These are phyloP conservation scores for Tromatobia lineatoria DNA, from an alignment of 2,888 invertebrate species.

Conservation along the genomic window DNA sequence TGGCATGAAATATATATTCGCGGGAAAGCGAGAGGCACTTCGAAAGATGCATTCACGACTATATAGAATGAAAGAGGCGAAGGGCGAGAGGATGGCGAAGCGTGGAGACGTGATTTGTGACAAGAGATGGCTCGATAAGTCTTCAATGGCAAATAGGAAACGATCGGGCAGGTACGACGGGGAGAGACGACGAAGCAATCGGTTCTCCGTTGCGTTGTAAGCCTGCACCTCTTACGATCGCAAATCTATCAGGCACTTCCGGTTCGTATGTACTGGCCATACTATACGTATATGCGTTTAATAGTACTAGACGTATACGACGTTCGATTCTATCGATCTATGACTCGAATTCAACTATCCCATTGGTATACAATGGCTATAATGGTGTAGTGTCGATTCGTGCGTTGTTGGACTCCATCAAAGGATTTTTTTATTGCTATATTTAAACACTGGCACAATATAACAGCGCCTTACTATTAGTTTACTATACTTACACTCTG, in stretches of 20 bases:
- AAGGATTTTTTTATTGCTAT: slow-evolving; percentile 16
- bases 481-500: background rate
- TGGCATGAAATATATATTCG: slow-evolving; percentile 34
- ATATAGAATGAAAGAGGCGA: slow-evolving; percentile 5
- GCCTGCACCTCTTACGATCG: slow-evolving; percentile 45
- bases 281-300: slow-evolving; percentile 9
- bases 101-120: slow-evolving; percentile 48
- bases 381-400: slow-evolving; percentile 18
- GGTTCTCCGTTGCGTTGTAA: slow-evolving; percentile 33
- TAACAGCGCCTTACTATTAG: background rate
- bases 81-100: slow-evolving; percentile 25
- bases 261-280: slow-evolving; percentile 7
- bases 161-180: slow-evolving; percentile 51
- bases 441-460: background rate
- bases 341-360: slow-evolving; percentile 22
- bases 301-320: slow-evolving; percentile 28
- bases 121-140: slow-evolving; percentile 54
- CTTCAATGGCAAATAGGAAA: slow-evolving; percentile 55
- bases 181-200: slow-evolving; percentile 32
- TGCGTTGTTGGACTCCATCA: slow-evolving; percentile 24
- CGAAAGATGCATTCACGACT: slow-evolving; percentile 27
- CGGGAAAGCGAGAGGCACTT: slow-evolving; percentile 46
- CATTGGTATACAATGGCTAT: slow-evolving; percentile 24
- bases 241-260: slow-evolving; percentile 55
- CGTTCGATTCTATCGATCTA: slow-evolving; percentile 39